A percentile compares a stretch with the other conserved stretches of the same genome.
Conservation (phyloP, 2,888 invertebrate genomes). For the Spicauda simplicius region DNA sequence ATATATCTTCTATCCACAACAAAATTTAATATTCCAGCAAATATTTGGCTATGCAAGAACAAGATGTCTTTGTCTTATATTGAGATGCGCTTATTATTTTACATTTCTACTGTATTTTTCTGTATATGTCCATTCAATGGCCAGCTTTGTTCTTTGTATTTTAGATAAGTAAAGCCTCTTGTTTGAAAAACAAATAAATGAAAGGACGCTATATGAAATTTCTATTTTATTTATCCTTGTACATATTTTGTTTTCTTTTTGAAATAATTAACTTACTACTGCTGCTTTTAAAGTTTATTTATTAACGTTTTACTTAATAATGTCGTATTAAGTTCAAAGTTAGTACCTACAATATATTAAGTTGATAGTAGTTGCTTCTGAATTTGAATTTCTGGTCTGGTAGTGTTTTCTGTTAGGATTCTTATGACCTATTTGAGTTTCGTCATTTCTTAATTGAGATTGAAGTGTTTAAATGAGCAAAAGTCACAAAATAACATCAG, state of each 20-base stretch:
- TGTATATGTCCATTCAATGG: background rate
- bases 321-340: too few species aligned
- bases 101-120: background rate
- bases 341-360: too few species aligned
- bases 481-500: too few species aligned
- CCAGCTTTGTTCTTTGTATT: background rate
- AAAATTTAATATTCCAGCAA: constrained; percentile 26
- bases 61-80: constrained; percentile 9
- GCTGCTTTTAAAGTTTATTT: too few species aligned
- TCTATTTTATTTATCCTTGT: background rate
- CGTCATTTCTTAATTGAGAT: too few species aligned
- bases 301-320: too few species aligned
- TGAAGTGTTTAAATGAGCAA: too few species aligned
- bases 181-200: background rate
- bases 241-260: background rate
- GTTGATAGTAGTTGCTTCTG: too few species aligned
- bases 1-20: constrained; percentile 18
- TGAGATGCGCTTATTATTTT: constrained; percentile 21
- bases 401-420: too few species aligned
- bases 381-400: too few species aligned
- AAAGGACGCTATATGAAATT: background rate
- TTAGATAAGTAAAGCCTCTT: background rate
- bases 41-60: constrained; percentile 18
- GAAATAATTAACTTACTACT: too few species aligned
- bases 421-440: too few species aligned